These are phyloP conservation scores for Hippocampus abdominalis DNA, from an alignment of 2,113 vertebrate genomes.

Conservation along the genomic window DNA sequence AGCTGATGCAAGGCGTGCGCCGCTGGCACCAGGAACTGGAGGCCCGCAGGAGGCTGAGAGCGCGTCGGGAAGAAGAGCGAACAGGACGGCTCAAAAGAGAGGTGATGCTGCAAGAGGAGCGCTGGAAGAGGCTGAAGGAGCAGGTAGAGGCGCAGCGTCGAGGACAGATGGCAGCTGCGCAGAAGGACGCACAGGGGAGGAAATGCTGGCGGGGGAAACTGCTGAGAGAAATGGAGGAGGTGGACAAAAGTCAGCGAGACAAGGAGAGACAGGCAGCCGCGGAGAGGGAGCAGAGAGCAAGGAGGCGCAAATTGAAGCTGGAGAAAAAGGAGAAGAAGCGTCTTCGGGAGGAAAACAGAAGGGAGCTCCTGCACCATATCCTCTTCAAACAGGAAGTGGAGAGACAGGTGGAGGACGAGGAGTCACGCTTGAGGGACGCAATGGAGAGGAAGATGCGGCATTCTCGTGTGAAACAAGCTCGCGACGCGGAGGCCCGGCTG, in stretches of 20 bases:
- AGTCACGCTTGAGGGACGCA: slow-evolving; percentile 47
- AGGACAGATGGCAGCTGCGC: slow-evolving; percentile 30
- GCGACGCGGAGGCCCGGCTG: slow-evolving; percentile 34
- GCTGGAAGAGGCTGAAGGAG: slow-evolving; percentile 44
- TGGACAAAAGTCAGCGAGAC: slow-evolving; percentile 38
- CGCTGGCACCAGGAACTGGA: slow-evolving; percentile 64
- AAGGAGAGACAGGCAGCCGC: slow-evolving; percentile 37
- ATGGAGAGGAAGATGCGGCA: slow-evolving; percentile 59
- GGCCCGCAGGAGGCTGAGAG: slow-evolving; percentile 51
- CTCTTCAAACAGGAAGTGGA: slow-evolving; percentile 68
- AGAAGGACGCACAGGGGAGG: slow-evolving; percentile 40
- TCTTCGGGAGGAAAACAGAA: slow-evolving; percentile 60
- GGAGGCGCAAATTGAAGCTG: slow-evolving; percentile 41
- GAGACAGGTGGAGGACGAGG: slow-evolving; percentile 62
- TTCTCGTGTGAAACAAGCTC: slow-evolving; percentile 40
- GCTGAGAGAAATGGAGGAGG: slow-evolving; percentile 45
- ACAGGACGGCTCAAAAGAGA: slow-evolving; percentile 28
- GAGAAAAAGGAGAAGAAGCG: slow-evolving; percentile 40
- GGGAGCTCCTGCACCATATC: slow-evolving; percentile 65
- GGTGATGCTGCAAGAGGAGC: slow-evolving; percentile 40
- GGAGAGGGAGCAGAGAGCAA: slow-evolving; percentile 55
- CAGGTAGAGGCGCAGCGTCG: slow-evolving; percentile 50
- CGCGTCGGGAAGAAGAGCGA: slow-evolving; percentile 45
- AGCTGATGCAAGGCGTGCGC: slow-evolving; percentile 44
- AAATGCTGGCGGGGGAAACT: slow-evolving; percentile 56